phyloP scores from a whole-genome alignment of 53 echinoderm and acorn worm genomes.

The Luidia sarsii region DNA sequence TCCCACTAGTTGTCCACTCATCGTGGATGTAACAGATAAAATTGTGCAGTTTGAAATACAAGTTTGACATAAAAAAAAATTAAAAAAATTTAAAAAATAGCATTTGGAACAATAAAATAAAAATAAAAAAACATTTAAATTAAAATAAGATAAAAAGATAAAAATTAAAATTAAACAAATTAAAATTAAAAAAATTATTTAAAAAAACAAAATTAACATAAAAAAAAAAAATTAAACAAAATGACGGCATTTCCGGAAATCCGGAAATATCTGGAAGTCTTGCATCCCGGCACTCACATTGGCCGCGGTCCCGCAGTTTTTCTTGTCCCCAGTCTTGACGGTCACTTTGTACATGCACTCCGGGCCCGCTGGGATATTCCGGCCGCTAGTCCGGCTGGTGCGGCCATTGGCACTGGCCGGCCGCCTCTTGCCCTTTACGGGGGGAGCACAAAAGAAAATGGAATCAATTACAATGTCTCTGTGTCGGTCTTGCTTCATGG shows the following conservation, averaged over 20 bases:
- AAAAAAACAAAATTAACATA: neutral
- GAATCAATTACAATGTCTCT: too few species aligned
- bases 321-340: slow-evolving; percentile 96
- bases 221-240: neutral
- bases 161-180: neutral
- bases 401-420: slow-evolving; percentile 71
- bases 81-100: too few species aligned
- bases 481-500: too few species aligned
- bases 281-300: slow-evolving; percentile 82
- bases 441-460: too few species aligned
- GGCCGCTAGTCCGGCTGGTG: slow-evolving; percentile 43
- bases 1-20: too few species aligned
- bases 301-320: slow-evolving; percentile 86
- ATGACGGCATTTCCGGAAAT: neutral
- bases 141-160: neutral
- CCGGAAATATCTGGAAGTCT: neutral
- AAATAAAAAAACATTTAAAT: too few species aligned
- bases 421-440: slow-evolving; percentile 59
- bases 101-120: too few species aligned
- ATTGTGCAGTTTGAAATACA: too few species aligned
- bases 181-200: neutral
- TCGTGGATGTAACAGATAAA: too few species aligned
- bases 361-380: slow-evolving; percentile 23
- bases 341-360: slow-evolving; percentile 86
- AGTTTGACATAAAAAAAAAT: too few species aligned